Conservation (phyloP, 1,140 invertebrate genomes). For the Drosophila watanabei region DNA sequence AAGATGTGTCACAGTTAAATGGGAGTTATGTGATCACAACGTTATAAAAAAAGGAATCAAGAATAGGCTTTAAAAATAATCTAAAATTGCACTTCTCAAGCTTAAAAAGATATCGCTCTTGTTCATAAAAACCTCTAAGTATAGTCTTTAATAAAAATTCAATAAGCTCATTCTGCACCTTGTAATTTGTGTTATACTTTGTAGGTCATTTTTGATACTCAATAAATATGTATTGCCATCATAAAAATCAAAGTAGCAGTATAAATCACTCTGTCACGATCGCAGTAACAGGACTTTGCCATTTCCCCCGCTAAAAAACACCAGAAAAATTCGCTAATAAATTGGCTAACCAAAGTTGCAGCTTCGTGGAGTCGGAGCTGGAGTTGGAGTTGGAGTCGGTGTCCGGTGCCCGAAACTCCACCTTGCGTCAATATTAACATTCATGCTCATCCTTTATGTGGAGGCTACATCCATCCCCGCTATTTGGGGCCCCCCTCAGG, state of each 20-base stretch:
- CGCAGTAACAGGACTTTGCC: slow-evolving; percentile 26
- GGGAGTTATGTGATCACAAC: background rate
- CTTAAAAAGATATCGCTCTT: too few species aligned
- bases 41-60: background rate
- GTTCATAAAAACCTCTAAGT: background rate
- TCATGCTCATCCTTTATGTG: slow-evolving; percentile 72
- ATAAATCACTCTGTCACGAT: slow-evolving; percentile 52
- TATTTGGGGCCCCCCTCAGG: slow-evolving; percentile 35
- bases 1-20: slow-evolving; percentile 12
- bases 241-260: slow-evolving; percentile 46
- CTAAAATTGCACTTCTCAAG: background rate
- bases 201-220: slow-evolving; percentile 38
- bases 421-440: slow-evolving; percentile 78
- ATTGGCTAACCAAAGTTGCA: slow-evolving; percentile 65
- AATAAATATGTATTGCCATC: slow-evolving; percentile 25
- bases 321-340: slow-evolving; percentile 69
- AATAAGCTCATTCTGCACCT: background rate
- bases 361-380: background rate
- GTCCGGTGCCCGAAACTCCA: slow-evolving; percentile 44
- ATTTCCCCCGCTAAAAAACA: slow-evolving; percentile 9
- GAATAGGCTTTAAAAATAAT: background rate
- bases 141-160: slow-evolving; percentile 17
- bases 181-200: slow-evolving; percentile 35
- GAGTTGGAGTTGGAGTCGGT: background rate
- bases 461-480: slow-evolving; percentile 13